phyloP scores from a whole-genome alignment of 2,113 vertebrate genomes.

The Sigmodon hispidus region DNA sequence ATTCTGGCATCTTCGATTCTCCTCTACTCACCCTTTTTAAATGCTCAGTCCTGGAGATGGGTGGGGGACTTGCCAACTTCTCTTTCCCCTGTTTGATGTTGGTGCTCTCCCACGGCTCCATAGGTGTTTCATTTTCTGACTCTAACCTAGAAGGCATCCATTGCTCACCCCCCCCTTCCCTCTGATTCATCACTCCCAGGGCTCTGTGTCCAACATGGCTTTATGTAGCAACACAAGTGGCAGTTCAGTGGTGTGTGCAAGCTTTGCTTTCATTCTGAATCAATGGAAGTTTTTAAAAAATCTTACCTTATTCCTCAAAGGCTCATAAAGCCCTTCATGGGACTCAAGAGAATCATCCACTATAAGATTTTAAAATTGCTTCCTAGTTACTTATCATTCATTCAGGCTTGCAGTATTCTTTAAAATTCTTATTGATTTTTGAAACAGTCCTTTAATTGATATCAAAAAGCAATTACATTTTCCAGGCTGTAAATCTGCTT shows the following conservation, averaged over 20 bases:
- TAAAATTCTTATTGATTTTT: conserved; percentile 82
- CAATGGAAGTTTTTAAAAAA: conserved; percentile 69
- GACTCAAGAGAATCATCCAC: conserved; percentile 74
- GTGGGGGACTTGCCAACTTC: fast-evolving
- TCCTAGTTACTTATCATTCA: conserved; percentile 80
- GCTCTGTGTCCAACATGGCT: conserved; percentile 67
- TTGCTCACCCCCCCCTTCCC: background rate
- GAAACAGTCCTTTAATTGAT: conserved; percentile 82
- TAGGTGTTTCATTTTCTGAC: background rate
- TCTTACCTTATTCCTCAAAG: conserved; percentile 78
- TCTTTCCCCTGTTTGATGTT: background rate
- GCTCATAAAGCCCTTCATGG: conserved; percentile 77
- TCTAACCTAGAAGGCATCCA: background rate
- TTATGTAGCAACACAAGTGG: conserved; percentile 68
- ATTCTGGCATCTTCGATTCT: background rate
- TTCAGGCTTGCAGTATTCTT: conserved; percentile 72
- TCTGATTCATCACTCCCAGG: conserved; percentile 67
- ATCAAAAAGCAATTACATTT: conserved; percentile 83
- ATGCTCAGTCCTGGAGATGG: background rate
- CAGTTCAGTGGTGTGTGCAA: conserved; percentile 78
- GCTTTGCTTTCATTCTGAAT: conserved; percentile 75
- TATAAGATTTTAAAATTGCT: conserved; percentile 77
- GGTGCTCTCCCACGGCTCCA: background rate
- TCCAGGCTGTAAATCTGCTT: conserved; percentile 80
- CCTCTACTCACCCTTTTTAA: background rate